phyloP scores from a whole-genome alignment of 2,113 vertebrate genomes.

The Rhizomys pruinosus region DNA sequence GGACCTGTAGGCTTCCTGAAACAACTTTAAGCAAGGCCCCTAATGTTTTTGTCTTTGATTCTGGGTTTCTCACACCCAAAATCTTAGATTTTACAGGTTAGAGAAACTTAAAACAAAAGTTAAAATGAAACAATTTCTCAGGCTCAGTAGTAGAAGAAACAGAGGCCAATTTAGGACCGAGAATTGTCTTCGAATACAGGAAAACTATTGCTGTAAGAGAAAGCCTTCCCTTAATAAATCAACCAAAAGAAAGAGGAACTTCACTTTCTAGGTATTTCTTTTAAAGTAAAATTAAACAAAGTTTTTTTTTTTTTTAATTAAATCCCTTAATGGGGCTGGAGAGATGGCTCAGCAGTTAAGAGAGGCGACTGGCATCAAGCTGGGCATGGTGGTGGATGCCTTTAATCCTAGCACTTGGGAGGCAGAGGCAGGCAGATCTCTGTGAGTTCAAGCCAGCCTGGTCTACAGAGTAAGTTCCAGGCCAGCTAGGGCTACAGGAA shows the following conservation, averaged over 20 bases:
- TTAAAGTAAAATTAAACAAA: slow-evolving; percentile 53
- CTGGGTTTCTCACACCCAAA: slow-evolving; percentile 1
- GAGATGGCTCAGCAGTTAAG: too few species aligned
- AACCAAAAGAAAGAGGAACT: background rate
- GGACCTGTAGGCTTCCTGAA: slow-evolving; percentile 59
- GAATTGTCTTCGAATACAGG: background rate
- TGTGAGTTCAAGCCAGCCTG: too few species aligned
- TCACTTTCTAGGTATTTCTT: slow-evolving; percentile 24
- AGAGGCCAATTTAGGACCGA: too few species aligned
- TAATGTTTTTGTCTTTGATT: slow-evolving; percentile 16
- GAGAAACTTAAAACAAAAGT: background rate
- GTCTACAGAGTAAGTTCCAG: too few species aligned
- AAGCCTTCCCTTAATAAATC: background rate
- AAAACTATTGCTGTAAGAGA: background rate
- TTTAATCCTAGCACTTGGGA: too few species aligned
- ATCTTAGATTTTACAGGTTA: background rate
- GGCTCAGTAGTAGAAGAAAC: background rate
- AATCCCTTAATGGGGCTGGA: too few species aligned
- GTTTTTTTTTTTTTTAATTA: too few species aligned
- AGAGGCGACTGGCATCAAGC: too few species aligned
- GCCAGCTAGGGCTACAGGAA: too few species aligned
- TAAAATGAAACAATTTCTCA: background rate
- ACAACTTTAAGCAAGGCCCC: background rate
- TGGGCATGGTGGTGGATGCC: too few species aligned
- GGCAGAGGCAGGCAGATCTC: too few species aligned